Conservation (phyloP, 2,797 vertebrate species). For the Macrochelys suwanniensis region DNA sequence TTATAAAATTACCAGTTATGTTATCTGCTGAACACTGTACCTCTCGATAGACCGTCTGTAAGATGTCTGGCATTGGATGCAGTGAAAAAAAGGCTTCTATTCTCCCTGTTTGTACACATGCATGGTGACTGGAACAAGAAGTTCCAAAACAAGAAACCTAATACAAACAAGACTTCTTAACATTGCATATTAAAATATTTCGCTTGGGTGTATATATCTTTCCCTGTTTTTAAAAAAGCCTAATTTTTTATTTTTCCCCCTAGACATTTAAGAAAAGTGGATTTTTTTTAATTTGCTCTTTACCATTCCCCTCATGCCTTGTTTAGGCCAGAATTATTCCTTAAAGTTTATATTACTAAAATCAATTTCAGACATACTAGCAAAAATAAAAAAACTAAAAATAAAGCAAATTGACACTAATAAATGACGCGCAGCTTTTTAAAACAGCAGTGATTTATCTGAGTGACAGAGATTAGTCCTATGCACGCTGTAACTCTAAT, state of each 20-base stretch:
- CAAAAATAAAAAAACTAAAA: neutral
- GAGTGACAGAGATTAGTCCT: neutral
- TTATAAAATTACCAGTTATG: neutral
- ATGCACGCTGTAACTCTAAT: neutral
- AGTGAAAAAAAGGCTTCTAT: neutral
- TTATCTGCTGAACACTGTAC: neutral
- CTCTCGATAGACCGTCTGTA: neutral
- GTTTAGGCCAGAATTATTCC: neutral
- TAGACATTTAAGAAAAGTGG: neutral
- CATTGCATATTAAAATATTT: neutral
- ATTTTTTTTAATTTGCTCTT: neutral
- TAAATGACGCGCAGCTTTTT: neutral
- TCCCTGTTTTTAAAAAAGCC: neutral
- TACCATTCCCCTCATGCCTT: neutral
- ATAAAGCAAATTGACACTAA: neutral
- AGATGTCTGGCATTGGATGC: neutral
- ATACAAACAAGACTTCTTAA: neutral
- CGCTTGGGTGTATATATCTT: neutral
- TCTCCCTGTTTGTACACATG: neutral
- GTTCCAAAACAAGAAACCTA: neutral
- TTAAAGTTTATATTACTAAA: neutral
- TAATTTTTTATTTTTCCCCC: rapidly evolving
- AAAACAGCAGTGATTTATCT: neutral
- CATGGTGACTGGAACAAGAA: neutral
- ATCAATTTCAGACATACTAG: neutral